Evolutionary conservation across 2,113 vertebrate genomes (phyloP).

Genomic region (Tor tambroides): DNA sequence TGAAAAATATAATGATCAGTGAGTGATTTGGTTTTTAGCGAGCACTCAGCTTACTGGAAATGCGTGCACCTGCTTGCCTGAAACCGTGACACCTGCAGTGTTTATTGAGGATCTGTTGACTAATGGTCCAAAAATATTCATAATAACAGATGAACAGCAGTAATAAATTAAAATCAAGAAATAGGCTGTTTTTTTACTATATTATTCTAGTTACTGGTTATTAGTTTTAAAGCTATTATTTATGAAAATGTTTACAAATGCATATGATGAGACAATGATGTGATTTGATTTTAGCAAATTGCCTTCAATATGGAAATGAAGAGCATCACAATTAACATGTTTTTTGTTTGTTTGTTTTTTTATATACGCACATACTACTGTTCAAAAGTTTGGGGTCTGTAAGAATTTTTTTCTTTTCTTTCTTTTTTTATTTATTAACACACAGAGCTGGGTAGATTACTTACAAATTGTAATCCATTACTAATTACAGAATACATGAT

Average conservation of each 20-base stretch:
- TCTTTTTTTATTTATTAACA: too few species aligned
- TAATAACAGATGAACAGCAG: not conserved
- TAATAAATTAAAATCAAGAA: not conserved
- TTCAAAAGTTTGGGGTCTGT: too few species aligned
- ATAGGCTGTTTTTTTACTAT: not conserved
- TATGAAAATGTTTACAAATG: not conserved
- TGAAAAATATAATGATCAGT: not conserved
- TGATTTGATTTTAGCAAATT: not conserved
- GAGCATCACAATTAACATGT: not conserved
- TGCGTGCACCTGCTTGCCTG: not conserved
- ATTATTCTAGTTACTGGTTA: not conserved
- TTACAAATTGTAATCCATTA: too few species aligned
- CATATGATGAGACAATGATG: not conserved
- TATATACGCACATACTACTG: too few species aligned
- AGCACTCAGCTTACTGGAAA: not conserved
- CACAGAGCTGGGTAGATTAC: too few species aligned
- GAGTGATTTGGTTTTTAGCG: not conserved
- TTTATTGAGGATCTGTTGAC: not conserved
- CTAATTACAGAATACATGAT: too few species aligned
- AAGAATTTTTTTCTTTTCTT: too few species aligned
- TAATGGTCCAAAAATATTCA: not conserved
- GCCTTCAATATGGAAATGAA: not conserved
- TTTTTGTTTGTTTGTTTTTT: not conserved
- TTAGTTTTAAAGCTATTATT: not conserved
- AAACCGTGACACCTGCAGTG: not conserved